phyloP scores from a whole-genome alignment of 2,113 vertebrate species.

The Vulpes lagopus region DNA sequence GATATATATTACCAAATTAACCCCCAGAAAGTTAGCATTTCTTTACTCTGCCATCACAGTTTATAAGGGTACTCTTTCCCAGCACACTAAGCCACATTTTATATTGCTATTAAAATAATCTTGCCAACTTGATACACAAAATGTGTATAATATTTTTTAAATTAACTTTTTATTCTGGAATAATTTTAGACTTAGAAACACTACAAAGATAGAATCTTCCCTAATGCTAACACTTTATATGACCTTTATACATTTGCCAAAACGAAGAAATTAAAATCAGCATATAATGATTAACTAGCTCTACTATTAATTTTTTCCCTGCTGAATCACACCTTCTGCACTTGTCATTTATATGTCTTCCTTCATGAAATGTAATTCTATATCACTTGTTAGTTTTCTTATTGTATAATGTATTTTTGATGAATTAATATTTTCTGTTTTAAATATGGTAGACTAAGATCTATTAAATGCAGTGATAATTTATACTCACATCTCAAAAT shows the following conservation, averaged over 20 bases:
- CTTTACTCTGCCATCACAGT: neutral
- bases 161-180: conserved; percentile 34
- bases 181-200: neutral
- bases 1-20: neutral
- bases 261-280: neutral
- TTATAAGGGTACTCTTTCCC: neutral
- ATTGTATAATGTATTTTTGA: neutral
- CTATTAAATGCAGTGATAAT: neutral
- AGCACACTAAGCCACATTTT: neutral
- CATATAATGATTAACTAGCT: neutral
- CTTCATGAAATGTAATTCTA: neutral
- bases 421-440: conserved; percentile 13
- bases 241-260: neutral
- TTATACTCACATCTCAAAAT: neutral
- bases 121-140: neutral
- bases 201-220: neutral
- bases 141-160: neutral
- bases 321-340: neutral
- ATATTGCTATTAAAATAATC: neutral
- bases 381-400: neutral
- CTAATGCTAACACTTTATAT: neutral
- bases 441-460: conserved; percentile 5
- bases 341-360: neutral
- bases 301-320: neutral
- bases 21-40: neutral